Conservation (phyloP, 2,888 invertebrate species). For the Sialis fuliginosa region DNA sequence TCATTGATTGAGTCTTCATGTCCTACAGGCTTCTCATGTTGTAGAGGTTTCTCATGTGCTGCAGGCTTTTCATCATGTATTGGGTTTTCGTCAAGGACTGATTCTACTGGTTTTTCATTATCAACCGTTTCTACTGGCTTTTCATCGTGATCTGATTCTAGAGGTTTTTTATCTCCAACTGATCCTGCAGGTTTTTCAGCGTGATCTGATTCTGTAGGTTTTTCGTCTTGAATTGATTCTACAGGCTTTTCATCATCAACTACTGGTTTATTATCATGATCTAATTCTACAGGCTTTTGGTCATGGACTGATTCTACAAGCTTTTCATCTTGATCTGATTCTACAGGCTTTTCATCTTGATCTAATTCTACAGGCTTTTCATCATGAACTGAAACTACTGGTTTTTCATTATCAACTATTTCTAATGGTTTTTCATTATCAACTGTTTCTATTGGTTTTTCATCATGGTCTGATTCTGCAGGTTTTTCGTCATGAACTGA, state of each 20-base stretch:
- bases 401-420: background rate
- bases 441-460: constrained; percentile 1
- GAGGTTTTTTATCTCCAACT: background rate
- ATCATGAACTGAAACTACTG: background rate
- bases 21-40: background rate
- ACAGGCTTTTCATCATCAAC: constrained; percentile 1
- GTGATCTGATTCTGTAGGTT: constrained; percentile 2
- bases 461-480: constrained; percentile 4
- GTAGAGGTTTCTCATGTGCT: constrained; percentile 2
- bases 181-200: no score
- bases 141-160: constrained; percentile 1
- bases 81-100: background rate
- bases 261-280: constrained; percentile 5
- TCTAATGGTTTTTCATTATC: constrained; percentile 5
- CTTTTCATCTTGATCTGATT: constrained; percentile 1
- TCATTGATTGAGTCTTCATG: no score
- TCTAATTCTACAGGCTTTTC: constrained; percentile 4
- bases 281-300: constrained; percentile 2
- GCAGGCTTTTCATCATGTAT: constrained; percentile 1
- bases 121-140: constrained; percentile 1
- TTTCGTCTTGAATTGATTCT: constrained; percentile 5
- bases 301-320: constrained; percentile 7
- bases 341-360: constrained; percentile 1
- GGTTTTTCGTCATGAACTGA: background rate
- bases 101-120: background rate